Base-by-base conservation (phyloP, 2,888 invertebrate genomes). In the Julus scandinavius region DNA sequence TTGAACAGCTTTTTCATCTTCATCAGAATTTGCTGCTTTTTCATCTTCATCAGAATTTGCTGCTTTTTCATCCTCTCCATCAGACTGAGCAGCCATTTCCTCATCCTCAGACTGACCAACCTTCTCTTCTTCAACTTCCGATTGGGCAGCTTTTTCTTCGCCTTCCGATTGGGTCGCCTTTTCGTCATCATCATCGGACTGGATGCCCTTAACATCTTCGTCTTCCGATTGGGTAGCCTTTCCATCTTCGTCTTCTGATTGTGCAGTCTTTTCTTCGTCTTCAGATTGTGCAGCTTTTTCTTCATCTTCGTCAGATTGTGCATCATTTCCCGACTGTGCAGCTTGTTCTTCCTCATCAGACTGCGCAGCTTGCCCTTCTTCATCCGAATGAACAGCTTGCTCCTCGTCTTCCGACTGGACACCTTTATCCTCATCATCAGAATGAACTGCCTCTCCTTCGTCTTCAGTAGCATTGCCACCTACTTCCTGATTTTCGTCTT, bases 161-260 rank as follows among this genome's bases (percentile, higher is more conserved):
- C n/a, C 54, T 17, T 63, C 87, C 40, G 50, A 50, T 20, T 87
- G 41, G 17, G 15, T 49, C 3, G 20, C 83, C 13, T 84, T 83
- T 83, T 83, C 87, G 0, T 15, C 50, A 15, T 83, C 85, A 45
- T 85, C 85, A 3, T 83, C 85, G 3, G 85, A 85, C 17, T 45
- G 20, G 41, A 4, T 38, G 20, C n/a, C 83, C 20, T 83, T 84
- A 38, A 4, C 54, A 3, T 83, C 85, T 15, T 85, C 85, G 20
- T 13, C 49, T n/a, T 85, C 88, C 9, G 88, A 85, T n/a, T 85
- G 41, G 15, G 7, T 20, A 41, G 49, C 85, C 20, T 85, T 17
- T 85, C 83, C 40, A 84, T 88, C 88, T 45, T 80, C 84, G n/a
- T 83, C 87, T 15, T 88, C 88, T 1, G 88, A 85, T 11, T 40